Evolutionary conservation across 2,113 vertebrate genomes (phyloP), one percentile per base, ranked within the genome.

Genomic region (Erythrocercus mccallii): DNA sequence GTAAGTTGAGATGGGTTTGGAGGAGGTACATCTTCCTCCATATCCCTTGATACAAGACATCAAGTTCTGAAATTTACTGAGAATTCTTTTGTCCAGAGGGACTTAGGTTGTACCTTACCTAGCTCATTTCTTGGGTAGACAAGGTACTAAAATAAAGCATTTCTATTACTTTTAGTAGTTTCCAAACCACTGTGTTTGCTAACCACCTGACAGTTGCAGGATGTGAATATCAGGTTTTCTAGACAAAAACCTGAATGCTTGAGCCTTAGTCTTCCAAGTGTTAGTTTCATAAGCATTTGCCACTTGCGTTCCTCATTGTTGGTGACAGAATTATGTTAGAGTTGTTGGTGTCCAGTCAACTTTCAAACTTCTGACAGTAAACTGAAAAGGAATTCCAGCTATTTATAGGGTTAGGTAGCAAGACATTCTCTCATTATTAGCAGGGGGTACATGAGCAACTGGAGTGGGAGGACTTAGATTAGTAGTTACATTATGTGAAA

Each of bases 361-460:
- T 87, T 78, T 81, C 16, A 72, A 13, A 42, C 13, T 65, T 76
- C 3, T 10, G 3, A 6, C 17, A 30, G 14, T 71, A 68, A 61
- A 30, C 25, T 72, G 11, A 8, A 47, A 79, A 84, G 33, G 8
- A 73, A 54, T 61, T 76, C 15, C 20, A 80, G 53, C 20, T 27
- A 1, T 87, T 60, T 33, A 3, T 37, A 7, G 0, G 1, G 10
- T 17, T 5, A 2, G 12, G 15, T 54, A 28, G 42, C 15, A 80
- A 3, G 8, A 6, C 6, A 2, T 90, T 69, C 20, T 62, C 2
- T 28, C 70, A 7, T 1, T 83, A 27, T 13, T 73, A 11, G 19
- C 5, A 3, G 6, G 15, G 40, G 15, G 37, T 24, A 62, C 12
- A 31, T 65, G 18, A 37, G 15, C 37, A 45, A 3, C n/a, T 64